A percentile compares a stretch with the other conserved stretches of the same genome.
phyloP scores from a whole-genome alignment of 2,113 vertebrate genomes.

The Cyanoderma ruficeps region DNA sequence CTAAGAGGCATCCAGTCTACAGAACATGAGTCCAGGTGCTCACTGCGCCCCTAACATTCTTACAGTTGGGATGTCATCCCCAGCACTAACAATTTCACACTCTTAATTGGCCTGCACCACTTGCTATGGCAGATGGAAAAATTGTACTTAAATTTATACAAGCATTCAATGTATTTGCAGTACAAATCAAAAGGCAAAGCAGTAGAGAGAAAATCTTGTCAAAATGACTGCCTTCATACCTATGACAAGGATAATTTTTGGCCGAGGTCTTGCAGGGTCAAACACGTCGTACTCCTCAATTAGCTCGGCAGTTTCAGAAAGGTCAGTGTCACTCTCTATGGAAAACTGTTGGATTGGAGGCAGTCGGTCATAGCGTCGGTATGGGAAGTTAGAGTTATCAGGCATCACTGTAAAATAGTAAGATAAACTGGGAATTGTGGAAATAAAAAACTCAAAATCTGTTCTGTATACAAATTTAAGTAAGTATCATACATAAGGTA shows the following conservation, averaged over 20 bases:
- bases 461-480: neutral
- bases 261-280: conserved; percentile 88
- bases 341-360: conserved; percentile 98
- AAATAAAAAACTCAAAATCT: neutral
- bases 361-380: conserved; percentile 93
- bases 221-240: conserved; percentile 74
- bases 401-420: conserved; percentile 86
- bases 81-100: neutral
- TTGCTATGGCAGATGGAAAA: neutral
- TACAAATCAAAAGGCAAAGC: neutral
- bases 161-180: neutral
- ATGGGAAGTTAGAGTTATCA: conserved; percentile 91
- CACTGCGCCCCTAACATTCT: neutral
- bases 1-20: neutral
- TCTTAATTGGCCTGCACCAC: neutral
- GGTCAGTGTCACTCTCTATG: conserved; percentile 97
- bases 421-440: conserved; percentile 53
- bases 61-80: neutral
- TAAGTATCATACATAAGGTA: neutral
- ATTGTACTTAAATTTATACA: neutral
- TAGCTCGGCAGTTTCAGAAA: conserved; percentile 96
- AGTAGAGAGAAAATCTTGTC: neutral
- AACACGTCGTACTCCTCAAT: conserved; percentile 98
- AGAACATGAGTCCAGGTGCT: neutral
- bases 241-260: conserved; percentile 96